These are phyloP conservation scores for Ichneumoninae sp. DNA, from an alignment of 2,888 invertebrate species.

Conservation along the genomic window DNA sequence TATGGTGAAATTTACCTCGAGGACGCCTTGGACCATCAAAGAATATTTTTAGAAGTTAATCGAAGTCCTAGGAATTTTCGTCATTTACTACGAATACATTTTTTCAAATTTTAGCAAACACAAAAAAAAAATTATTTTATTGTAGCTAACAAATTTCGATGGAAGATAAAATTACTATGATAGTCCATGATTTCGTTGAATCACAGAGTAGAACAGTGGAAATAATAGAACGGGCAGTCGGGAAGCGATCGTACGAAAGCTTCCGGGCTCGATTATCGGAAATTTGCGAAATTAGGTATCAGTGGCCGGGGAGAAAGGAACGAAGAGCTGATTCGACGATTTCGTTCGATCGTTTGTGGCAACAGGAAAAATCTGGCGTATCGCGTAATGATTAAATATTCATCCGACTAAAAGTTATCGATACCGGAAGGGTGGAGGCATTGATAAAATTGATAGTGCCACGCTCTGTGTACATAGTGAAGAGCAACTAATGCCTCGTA, in stretches of 20 bases:
- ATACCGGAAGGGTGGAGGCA: not conserved
- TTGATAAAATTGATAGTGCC: not conserved
- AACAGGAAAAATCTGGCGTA: not conserved
- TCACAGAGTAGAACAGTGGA: not conserved
- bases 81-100: too few relatives aligned
- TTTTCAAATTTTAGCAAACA: too few relatives aligned
- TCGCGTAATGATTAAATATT: not conserved
- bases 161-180: not conserved
- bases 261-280: conserved; percentile 18
- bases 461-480: not conserved
- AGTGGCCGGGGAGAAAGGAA: not conserved
- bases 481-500: not conserved
- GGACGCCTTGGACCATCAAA: too few relatives aligned
- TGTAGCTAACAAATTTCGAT: not conserved
- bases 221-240: not conserved
- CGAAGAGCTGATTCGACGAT: not conserved
- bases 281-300: conserved; percentile 21
- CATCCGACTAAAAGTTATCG: not conserved
- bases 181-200: not conserved
- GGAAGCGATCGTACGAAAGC: conserved; percentile 4
- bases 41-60: too few relatives aligned
- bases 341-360: not conserved
- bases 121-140: not conserved
- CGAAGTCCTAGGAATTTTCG: too few relatives aligned
- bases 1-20: too few relatives aligned